phyloP scores from a whole-genome alignment of 1,140 invertebrate species.

The Anthonomus grandis region DNA sequence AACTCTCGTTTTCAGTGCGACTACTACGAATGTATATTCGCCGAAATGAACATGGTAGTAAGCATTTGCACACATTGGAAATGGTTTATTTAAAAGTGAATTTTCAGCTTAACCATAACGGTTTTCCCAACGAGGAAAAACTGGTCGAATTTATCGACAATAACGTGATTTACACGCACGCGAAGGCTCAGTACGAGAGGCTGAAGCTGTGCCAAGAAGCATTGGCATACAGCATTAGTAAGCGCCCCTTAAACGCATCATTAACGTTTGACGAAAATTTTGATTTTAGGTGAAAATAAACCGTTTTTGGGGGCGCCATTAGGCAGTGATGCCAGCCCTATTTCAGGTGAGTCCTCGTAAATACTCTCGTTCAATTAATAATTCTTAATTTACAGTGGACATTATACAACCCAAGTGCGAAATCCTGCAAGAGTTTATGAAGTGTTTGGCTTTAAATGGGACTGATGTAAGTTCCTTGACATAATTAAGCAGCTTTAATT shows the following conservation, averaged over 20 bases:
- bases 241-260: constrained; percentile 4
- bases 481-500: neutral
- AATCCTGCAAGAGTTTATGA: constrained; percentile 33
- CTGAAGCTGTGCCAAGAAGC: constrained; percentile 24
- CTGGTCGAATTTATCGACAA: constrained; percentile 32
- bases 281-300: neutral
- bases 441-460: constrained; percentile 28
- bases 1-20: constrained; percentile 37
- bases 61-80: constrained; percentile 1
- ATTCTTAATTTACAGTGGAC: neutral
- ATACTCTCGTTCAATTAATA: neutral
- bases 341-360: neutral
- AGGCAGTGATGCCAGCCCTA: neutral
- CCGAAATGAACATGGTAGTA: constrained; percentile 36
- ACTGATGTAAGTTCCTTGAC: constrained; percentile 17
- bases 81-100: neutral
- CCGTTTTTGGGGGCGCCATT: neutral
- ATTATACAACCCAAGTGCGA: constrained; percentile 28
- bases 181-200: constrained; percentile 21
- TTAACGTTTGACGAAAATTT: constrained; percentile 4
- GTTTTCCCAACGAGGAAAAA: constrained; percentile 28
- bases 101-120: constrained; percentile 29
- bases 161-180: constrained; percentile 33
- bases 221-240: constrained; percentile 24
- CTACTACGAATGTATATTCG: constrained; percentile 40